phyloP scores from a whole-genome alignment of 2,113 vertebrate species.

The Psilopsiagon aymara region DNA sequence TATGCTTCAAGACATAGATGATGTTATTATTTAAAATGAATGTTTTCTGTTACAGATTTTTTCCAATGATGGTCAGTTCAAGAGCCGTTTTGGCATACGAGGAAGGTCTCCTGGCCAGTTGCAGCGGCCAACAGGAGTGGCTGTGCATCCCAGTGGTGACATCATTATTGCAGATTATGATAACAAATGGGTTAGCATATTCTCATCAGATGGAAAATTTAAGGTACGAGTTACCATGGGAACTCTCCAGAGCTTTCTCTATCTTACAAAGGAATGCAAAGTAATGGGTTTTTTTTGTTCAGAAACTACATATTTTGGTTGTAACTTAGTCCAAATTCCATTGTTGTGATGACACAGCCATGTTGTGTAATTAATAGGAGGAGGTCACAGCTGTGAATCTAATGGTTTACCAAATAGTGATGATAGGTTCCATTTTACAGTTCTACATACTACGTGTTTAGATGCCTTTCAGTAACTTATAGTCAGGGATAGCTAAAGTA shows the following conservation, averaged over 20 bases:
- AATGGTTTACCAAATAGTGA: background rate
- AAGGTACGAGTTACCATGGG: constrained; percentile 79
- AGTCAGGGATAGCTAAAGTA: background rate
- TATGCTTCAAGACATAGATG: background rate
- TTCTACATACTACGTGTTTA: background rate
- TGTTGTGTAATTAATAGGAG: background rate
- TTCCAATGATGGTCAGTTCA: constrained; percentile 94
- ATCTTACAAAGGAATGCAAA: background rate
- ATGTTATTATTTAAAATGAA: background rate
- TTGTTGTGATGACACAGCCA: background rate
- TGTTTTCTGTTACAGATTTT: constrained; percentile 84
- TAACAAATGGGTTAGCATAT: constrained; percentile 99
- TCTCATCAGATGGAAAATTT: constrained; percentile 95
- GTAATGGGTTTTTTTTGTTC: background rate
- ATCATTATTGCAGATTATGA: constrained; percentile 98
- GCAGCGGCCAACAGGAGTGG: constrained; percentile 94
- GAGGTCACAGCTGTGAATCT: background rate
- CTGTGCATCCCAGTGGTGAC: constrained; percentile 93
- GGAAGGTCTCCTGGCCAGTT: constrained; percentile 93
- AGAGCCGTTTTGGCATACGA: constrained; percentile 92
- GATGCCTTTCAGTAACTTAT: background rate
- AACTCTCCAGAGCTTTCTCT: background rate
- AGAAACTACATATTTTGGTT: background rate
- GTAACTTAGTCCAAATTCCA: background rate
- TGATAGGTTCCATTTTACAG: background rate